phyloP scores from a whole-genome alignment of 2,797 vertebrate species.

The Bothrops alternatus region DNA sequence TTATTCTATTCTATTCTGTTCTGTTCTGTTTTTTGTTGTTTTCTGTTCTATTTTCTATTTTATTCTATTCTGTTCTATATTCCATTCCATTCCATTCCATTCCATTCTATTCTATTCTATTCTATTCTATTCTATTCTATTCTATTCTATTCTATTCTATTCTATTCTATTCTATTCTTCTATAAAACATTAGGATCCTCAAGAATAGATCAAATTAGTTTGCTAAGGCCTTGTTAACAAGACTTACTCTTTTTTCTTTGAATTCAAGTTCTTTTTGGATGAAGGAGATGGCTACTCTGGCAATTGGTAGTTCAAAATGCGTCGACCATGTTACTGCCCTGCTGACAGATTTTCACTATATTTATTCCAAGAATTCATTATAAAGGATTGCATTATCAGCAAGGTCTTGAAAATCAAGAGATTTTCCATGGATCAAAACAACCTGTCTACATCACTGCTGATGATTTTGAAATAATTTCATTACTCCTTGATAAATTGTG shows the following conservation, averaged over 20 bases:
- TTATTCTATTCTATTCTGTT: too few species aligned
- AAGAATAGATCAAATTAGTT: not conserved
- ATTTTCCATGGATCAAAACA: slow-evolving; percentile 38
- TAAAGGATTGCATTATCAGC: slow-evolving; percentile 41
- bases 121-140: too few species aligned
- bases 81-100: too few species aligned
- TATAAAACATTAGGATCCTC: not conserved
- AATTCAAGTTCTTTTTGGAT: not conserved
- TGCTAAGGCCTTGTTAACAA: not conserved
- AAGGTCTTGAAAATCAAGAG: slow-evolving; percentile 40
- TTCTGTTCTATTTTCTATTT: too few species aligned
- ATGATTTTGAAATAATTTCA: slow-evolving; percentile 57
- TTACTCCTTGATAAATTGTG: slow-evolving; percentile 49
- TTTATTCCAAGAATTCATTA: slow-evolving; percentile 54
- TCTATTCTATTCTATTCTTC: not conserved
- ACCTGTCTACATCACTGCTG: slow-evolving; percentile 44
- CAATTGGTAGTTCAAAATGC: slow-evolving; percentile 45
- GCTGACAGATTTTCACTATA: slow-evolving; percentile 57
- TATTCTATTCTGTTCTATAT: too few species aligned
- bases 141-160: too few species aligned
- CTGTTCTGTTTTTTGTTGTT: too few species aligned
- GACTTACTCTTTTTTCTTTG: not conserved
- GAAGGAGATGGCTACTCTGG: not conserved
- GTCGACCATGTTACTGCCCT: slow-evolving; percentile 48
- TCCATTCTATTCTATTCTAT: too few species aligned